Conservation (phyloP, 2,113 vertebrate genomes). For the Odontophorus gujanensis region DNA sequence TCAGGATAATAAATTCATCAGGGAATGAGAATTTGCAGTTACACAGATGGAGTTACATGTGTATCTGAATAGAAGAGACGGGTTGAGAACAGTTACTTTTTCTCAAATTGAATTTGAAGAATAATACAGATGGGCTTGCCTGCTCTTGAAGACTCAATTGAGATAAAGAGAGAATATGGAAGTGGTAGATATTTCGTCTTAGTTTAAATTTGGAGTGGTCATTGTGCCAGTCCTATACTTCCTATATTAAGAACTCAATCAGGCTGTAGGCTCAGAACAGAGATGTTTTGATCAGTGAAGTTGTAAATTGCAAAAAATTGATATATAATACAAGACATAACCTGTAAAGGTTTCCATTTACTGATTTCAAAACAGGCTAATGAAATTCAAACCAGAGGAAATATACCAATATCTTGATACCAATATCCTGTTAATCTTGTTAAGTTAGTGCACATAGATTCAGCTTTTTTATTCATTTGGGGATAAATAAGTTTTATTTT, state of each 20-base stretch:
- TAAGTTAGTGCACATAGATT: neutral
- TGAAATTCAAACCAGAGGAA: neutral
- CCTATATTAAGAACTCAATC: neutral
- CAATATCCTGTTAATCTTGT: neutral
- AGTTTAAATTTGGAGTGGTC: neutral
- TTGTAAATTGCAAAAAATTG: neutral
- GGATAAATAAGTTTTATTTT: neutral
- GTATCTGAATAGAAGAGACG: neutral
- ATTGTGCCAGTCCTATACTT: neutral
- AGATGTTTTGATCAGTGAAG: neutral
- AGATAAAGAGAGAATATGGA: neutral
- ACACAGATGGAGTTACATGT: neutral
- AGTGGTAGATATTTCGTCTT: neutral
- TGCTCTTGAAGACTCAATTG: neutral
- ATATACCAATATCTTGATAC: neutral
- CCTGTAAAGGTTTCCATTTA: neutral
- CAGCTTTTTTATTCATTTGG: neutral
- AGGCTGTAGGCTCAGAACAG: fast-evolving
- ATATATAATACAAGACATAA: neutral
- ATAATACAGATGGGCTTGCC: neutral
- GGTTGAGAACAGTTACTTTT: neutral
- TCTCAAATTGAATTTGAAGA: neutral
- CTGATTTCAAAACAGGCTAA: neutral
- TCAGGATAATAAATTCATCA: constrained; percentile 31
- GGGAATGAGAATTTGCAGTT: neutral